phyloP scores from a whole-genome alignment of 2,113 vertebrate genomes.

The Lophotis ruficrista region DNA sequence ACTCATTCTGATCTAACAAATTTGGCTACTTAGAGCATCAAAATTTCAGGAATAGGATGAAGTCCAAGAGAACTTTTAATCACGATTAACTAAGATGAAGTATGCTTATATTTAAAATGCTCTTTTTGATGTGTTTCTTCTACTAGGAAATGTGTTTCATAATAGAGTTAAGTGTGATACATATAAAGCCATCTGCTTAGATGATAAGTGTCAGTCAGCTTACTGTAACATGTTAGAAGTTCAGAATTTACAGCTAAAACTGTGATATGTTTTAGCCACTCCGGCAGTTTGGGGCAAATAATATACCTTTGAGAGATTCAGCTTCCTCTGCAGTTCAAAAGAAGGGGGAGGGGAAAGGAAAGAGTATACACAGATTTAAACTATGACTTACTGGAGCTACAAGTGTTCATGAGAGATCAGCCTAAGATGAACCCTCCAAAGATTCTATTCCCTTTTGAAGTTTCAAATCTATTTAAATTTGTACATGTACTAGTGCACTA shows the following conservation, averaged over 20 bases:
- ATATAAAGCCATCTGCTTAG: neutral
- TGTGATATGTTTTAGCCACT: neutral
- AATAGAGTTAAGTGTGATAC: neutral
- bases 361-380: neutral
- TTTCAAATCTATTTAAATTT: neutral
- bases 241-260: neutral
- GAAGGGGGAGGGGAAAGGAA: neutral
- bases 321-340: neutral
- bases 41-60: neutral
- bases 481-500: neutral
- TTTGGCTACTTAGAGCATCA: neutral
- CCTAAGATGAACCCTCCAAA: neutral
- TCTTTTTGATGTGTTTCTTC: neutral
- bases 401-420: neutral
- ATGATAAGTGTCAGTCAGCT: neutral
- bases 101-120: neutral
- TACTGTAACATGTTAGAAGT: neutral
- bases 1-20: neutral
- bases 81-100: neutral
- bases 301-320: neutral
- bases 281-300: neutral
- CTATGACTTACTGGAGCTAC: neutral
- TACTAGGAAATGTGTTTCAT: neutral
- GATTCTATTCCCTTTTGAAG: neutral
- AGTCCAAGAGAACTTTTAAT: neutral